Evolutionary conservation across 2,113 vertebrate genomes (phyloP), one percentile per base, ranked within the genome.

Genomic region (Sterrhoptilus dennistouni): DNA sequence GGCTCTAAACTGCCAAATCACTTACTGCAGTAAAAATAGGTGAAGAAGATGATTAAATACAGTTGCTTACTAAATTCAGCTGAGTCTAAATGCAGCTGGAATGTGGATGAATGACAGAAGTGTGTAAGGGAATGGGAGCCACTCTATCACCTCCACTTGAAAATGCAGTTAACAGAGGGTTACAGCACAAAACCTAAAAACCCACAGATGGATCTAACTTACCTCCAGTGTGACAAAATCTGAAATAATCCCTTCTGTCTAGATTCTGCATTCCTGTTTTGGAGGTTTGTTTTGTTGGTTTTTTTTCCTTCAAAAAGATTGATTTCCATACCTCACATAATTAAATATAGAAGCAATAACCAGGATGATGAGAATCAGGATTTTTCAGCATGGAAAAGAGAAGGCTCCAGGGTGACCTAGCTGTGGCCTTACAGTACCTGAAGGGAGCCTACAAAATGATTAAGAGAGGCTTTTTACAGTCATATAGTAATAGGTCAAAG

Each of bases 21-120:
- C 49, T 87, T 78, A 40, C 65, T 57, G 42, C n/a, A 76, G 65
- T 76, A 84, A 93, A 94, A 93, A 83, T 50, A 84, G 59, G 70
- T 87, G 28, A 93, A 91, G n/a, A 95, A 92, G 52, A 92, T 91
- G 79, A 78, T 40, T 59, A 78, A 71, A 78, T 44, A 59, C 21
- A 38, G 47, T 84, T 82, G 10, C 19, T 50, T 81, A 42, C 69
- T 89, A 87, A 70, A 94, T 87, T 91, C 75, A 89, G 23, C 54
- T 74, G 47, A 74, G 31, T 80, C 35, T 89, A 77, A 87, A 79
- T 44, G 84, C 56, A 87, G 12, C 60, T 89, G 69, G 14, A 35
- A 78, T 44, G 21, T 75, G 52, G 49, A 82, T 75, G 52, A 74
- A 93, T 40, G 47, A 59, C 69, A 79, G 81, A 65, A 86, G 15